Conservation (phyloP, 2,888 invertebrate species). For the Chouioia cunea region DNA sequence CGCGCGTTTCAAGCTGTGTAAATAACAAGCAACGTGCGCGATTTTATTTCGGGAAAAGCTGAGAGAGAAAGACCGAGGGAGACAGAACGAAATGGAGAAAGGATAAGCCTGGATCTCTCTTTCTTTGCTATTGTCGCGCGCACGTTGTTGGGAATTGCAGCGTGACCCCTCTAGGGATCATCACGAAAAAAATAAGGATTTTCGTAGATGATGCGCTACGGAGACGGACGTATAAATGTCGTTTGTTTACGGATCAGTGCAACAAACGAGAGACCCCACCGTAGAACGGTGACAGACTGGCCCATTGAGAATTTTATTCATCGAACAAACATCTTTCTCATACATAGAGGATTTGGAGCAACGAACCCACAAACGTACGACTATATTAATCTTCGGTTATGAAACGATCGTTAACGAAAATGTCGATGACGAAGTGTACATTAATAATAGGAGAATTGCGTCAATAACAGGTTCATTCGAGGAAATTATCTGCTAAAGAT, state of each 20-base stretch:
- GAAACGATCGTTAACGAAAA: no score
- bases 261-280: not conserved
- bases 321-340: constrained; percentile 19
- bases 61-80: constrained; percentile 6
- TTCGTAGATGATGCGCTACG: constrained; percentile 16
- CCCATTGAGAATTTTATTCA: constrained; percentile 13
- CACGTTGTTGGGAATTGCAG: constrained; percentile 2
- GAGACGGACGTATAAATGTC: constrained; percentile 27
- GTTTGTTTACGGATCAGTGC: constrained; percentile 29
- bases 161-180: constrained; percentile 16
- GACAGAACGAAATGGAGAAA: constrained; percentile 39
- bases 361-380: no score
- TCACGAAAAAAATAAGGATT: constrained; percentile 39
- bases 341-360: no score
- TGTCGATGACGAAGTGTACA: not conserved
- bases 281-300: not conserved
- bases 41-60: constrained; percentile 44
- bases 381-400: no score
- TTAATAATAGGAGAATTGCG: not conserved
- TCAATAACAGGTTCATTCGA: not conserved
- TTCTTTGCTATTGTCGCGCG: constrained; percentile 29
- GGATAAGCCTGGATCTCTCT: constrained; percentile 43
- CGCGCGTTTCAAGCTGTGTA: constrained; percentile 42
- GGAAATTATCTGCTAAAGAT: constrained; percentile 13
- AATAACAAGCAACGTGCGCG: constrained; percentile 42